Base-by-base conservation (phyloP, 2,797 vertebrate genomes). In the Artibeus jamaicensis region DNA sequence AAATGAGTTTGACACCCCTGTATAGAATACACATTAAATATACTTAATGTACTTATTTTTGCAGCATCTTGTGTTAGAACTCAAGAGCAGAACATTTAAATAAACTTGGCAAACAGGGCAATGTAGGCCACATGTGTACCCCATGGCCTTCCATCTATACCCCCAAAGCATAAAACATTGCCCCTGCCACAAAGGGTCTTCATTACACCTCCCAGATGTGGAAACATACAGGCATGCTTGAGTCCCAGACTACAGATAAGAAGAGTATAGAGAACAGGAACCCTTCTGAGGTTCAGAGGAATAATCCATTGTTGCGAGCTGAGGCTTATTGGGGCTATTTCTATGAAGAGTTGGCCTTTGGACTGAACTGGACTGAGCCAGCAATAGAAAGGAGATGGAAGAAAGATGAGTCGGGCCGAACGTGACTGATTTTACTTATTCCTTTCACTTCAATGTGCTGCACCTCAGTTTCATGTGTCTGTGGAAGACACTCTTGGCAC, bases 381-480 rank as follows among this genome's bases (percentile, higher is more conserved):
- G 18, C 39, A 6, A 39, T 50, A 62, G 34, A 65, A 92, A 79
- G 48, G 62, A 89, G 77, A 46, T 50, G 15, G 71, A 44, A 44
- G 44, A 77, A 87, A 86, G 77, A 70, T 21, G 57, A 70, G 16
- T 65, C 37, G 46, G 79, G 70, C 57, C 11, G 12, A 86, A 55
- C 1, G 0, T 74, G 42, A 39, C 59, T 50, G 62, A 68, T 57
- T 50, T 57, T 42, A 68, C 89, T 46, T 77, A 92, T 91, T 77
- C 44, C 55, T 96, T 91, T 93, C 79, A 53, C 89, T 93, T 91
- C 73, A 39, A 84, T 46, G 7, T 68, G 34, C 32, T 46, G 16
- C 65, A 44, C 89, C 59, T 96, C 86, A 15, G 53, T 95, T 91
- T 76, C 93, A 71, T 34, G 15, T 62, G 53, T 92, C 86, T 59